Conservation (phyloP, 1,140 invertebrate species). For the Sweltsa coloradensis region DNA sequence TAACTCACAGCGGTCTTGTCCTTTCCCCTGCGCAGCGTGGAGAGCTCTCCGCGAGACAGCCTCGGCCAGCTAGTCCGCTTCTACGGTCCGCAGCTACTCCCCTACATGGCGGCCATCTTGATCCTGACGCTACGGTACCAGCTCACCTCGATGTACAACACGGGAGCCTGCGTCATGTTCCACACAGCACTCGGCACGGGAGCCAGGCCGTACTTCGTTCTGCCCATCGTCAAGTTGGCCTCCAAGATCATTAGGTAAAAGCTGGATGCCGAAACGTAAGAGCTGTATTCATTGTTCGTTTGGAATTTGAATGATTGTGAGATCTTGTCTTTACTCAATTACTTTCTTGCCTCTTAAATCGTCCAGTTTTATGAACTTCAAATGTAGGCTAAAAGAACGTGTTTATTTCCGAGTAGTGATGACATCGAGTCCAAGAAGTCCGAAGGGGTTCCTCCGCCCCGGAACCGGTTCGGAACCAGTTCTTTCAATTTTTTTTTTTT, state of each 20-base stretch:
- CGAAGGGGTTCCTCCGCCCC: no score
- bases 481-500: no score
- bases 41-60: conserved; percentile 21
- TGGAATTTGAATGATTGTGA: no score
- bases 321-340: conserved; percentile 1
- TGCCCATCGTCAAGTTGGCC: conserved; percentile 24
- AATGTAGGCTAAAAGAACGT: no score
- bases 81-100: conserved; percentile 28
- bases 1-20: no score
- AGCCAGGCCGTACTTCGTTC: conserved; percentile 31
- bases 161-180: conserved; percentile 25
- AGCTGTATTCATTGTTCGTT: not conserved
- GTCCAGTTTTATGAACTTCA: no score
- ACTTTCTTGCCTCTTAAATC: no score
- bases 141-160: conserved; percentile 20
- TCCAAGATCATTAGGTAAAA: conserved; percentile 23
- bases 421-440: no score
- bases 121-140: conserved; percentile 30
- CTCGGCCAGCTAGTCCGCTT: conserved; percentile 29
- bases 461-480: no score
- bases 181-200: conserved; percentile 28
- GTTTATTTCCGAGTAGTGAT: no score
- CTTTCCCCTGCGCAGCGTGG: no score
- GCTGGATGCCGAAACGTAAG: not conserved
- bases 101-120: conserved; percentile 29